These are phyloP conservation scores for Apamea anceps DNA, from an alignment of 2,888 invertebrate species.

Conservation along the genomic window DNA sequence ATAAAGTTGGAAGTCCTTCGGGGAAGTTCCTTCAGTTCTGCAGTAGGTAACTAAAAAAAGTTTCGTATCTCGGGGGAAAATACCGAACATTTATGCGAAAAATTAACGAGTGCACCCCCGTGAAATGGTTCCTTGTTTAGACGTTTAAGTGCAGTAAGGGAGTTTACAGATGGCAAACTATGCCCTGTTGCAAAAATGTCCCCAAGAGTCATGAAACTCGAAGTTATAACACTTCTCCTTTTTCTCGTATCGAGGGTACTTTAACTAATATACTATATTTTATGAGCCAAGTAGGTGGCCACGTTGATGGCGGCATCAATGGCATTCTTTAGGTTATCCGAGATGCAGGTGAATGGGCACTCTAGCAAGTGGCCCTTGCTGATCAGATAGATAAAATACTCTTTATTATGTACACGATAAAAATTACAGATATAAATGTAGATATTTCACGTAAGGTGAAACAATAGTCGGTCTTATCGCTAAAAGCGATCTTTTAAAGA, in stretches of 20 bases:
- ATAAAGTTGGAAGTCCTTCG: slow-evolving; percentile 40
- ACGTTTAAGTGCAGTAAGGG: background rate
- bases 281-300: background rate
- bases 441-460: too few species aligned
- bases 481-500: too few species aligned
- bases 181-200: background rate
- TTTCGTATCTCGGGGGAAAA: background rate
- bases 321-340: background rate
- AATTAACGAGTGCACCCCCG: slow-evolving; percentile 11
- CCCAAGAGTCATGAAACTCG: background rate
- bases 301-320: background rate
- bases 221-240: background rate
- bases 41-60: slow-evolving; percentile 34
- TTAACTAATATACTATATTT: background rate
- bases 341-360: background rate
- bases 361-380: background rate
- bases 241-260: background rate
- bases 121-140: slow-evolving; percentile 10
- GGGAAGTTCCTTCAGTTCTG: background rate
- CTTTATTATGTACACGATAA: too few species aligned
- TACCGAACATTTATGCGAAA: slow-evolving; percentile 25
- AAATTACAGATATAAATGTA: too few species aligned
- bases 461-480: too few species aligned
- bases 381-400: too few species aligned
- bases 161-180: too few species aligned